These are phyloP conservation scores for Falco berigora DNA, from an alignment of 2,797 vertebrate species.

Conservation along the genomic window DNA sequence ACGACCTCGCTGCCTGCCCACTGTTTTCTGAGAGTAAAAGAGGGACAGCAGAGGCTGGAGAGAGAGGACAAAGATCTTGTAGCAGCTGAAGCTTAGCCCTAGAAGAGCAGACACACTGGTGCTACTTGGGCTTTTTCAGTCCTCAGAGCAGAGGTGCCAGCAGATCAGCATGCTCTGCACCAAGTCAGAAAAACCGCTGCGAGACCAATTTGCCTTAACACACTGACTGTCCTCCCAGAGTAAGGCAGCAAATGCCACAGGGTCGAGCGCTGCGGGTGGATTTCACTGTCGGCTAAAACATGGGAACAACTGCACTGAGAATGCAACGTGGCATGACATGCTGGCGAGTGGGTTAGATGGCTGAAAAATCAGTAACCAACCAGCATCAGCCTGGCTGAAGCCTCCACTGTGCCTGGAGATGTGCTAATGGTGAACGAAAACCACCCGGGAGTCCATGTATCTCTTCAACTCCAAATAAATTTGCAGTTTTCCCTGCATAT, in stretches of 20 bases:
- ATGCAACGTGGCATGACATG: neutral
- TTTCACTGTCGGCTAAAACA: neutral
- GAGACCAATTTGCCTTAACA: neutral
- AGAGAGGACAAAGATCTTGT: neutral
- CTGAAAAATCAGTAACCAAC: neutral
- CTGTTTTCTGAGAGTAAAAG: neutral
- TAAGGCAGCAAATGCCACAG: neutral
- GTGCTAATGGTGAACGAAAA: neutral
- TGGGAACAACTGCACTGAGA: neutral
- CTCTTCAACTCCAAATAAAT: neutral
- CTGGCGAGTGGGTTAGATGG: rapidly evolving
- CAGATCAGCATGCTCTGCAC: rapidly evolving
- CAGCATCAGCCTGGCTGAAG: neutral
- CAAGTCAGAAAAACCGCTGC: neutral
- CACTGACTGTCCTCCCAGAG: neutral
- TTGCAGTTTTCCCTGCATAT: rapidly evolving
- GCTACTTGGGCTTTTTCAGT: neutral
- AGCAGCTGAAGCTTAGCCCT: neutral
- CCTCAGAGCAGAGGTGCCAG: neutral
- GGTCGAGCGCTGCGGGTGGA: neutral
- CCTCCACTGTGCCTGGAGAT: neutral
- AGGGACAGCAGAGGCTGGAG: neutral
- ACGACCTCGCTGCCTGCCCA: neutral
- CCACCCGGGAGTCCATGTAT: neutral
- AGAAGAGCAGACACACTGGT: neutral